Evolutionary conservation across 1,140 invertebrate genomes (phyloP), one percentile per base, ranked within the genome.

Genomic region (Drosophila subobscura): DNA sequence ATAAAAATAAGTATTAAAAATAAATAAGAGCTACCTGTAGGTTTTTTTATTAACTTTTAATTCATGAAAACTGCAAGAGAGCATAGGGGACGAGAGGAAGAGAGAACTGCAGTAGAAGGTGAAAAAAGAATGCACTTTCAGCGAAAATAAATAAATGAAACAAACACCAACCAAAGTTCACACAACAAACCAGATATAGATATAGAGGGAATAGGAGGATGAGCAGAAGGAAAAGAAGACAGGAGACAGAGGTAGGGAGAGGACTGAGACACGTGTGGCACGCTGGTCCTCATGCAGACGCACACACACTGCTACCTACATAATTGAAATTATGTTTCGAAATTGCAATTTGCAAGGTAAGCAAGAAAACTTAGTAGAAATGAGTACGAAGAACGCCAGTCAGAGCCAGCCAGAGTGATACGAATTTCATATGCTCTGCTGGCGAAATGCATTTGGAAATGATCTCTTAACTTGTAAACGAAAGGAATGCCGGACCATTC

Each of bases 1-100:
- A 77, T 81, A 68, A 77, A 85, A 80, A 85, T 85, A 85, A 85
- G 77, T 81, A 85, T 85, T 71, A 85, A 85, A 88, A 85, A 85
- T 88, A 85, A 88, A 88, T 85, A 81, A 85, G 68, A 81, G 70
- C 73, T 81, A 77, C 77, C 81, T 41, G 63, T 55, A 73, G 65
- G 61, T 51, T 85, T 37, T 58, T 86, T 85, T 85, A 85, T 85
- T 85, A 85, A 85, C 68, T 86, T 85, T 85, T 77, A 75, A 85
- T 85, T 77, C 81, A 78, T 77, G 74, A 81, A 81, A 79, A 79
- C 64, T 73, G 71, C 59, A 83, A 67, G 67, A 78, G 71, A 72
- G 72, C 41, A 56, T 40, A 50, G 56, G 5, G 22, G 12, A n/a
- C 10, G 29, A 41, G 67, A 83, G 75, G 16, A 20, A 66, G 77